Evolutionary conservation across 2,888 invertebrate genomes (phyloP).

Genomic region (Caenorhabditis sp.): DNA sequence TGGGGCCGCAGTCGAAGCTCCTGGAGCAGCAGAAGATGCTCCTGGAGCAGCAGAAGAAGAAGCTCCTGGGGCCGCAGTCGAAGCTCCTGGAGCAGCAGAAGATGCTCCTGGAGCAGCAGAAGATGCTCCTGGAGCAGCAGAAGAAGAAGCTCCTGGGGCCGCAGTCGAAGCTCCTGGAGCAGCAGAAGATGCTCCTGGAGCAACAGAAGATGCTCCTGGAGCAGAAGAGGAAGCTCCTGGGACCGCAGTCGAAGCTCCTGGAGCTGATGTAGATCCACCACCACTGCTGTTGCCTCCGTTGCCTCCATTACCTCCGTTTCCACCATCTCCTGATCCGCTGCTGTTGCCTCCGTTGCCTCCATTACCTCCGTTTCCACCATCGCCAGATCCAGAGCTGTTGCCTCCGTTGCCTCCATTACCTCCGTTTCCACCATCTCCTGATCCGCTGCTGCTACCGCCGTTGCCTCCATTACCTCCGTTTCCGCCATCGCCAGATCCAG

Average conservation of each 20-base stretch:
- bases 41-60: too few species aligned
- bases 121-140: neutral
- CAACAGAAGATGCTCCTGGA: neutral
- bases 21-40: neutral
- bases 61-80: neutral
- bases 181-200: neutral
- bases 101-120: neutral
- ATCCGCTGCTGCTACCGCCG: neutral
- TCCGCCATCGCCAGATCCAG: neutral
- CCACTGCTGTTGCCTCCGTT: neutral
- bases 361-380: neutral
- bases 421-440: neutral
- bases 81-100: too few species aligned
- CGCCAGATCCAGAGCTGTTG: neutral
- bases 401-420: neutral
- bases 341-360: neutral
- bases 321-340: conserved; percentile 2
- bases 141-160: neutral
- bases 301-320: conserved; percentile 4
- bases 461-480: neutral
- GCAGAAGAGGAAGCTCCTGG: neutral
- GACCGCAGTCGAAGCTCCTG: neutral
- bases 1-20: neutral
- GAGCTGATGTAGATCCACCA: neutral
- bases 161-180: neutral